Evolutionary conservation across 2,113 vertebrate genomes (phyloP), one percentile per base, ranked within the genome.

Genomic region (Lepus americanus): DNA sequence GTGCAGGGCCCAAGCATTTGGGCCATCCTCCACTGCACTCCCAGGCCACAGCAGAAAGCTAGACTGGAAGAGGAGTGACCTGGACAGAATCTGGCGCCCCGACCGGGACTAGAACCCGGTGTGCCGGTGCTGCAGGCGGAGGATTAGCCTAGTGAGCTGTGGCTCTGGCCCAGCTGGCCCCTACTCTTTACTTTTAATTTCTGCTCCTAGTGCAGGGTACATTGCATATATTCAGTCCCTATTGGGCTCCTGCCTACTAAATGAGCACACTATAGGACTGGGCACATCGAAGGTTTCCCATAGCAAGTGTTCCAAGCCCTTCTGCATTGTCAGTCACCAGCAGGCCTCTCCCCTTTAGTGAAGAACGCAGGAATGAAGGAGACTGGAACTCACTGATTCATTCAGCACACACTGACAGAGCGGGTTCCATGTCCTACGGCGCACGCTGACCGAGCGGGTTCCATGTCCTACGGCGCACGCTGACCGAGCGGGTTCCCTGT

Each of bases 221-320:
- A 2, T 22, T 10, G 70, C 64, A 53, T 72, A 44, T 4, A 69
- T n/a, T 79, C 0, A 5, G 27, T 6, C 39, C 25, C 72, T 44
- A 39, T n/a, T 0, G 31, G 29, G 10, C 0, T 6, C 14, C 2
- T 16, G 22, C 27, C 36, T 76, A 19, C 8, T 4, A 9, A 27
- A 73, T 17, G 31, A 2, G 11, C 44, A 66, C 5, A 13, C 4
- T 3, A 27, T 9, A 19, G 36, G 36, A 36, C 12, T 0, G 33
- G 29, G 55, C 7, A 36, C 6, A 3, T 1, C 14, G 53, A 16
- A 19, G 2, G 64, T 5, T 70, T 29, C 85, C 64, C 78, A 27
- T 44, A 44, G 44, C 14, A 39, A 59, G 31, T 16, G 59, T 51
- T 17, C 12, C 25, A 2, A 9, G 55, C 9, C 44, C 86, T 61